phyloP scores from a whole-genome alignment of 2,797 vertebrate species.

The Scomberomorus guttatus region DNA sequence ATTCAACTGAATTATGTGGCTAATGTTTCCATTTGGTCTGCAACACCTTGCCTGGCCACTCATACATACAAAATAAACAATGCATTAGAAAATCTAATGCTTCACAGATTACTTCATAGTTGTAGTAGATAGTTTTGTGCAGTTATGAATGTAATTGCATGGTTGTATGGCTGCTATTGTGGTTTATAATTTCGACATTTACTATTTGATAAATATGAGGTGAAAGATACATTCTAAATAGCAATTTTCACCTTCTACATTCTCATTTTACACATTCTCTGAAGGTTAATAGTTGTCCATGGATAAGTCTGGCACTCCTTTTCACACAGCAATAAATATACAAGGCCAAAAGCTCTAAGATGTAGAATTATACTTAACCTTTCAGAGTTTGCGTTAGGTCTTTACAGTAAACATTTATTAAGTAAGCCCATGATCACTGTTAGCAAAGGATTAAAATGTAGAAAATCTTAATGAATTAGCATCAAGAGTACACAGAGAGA shows the following conservation, averaged over 20 bases:
- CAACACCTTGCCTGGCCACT: not conserved
- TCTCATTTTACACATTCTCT: constrained; percentile 26
- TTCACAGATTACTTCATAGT: constrained; percentile 1
- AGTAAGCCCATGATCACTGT: not conserved
- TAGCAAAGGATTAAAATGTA: not conserved
- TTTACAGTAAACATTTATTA: not conserved
- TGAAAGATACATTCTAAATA: constrained; percentile 17
- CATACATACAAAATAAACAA: constrained; percentile 10
- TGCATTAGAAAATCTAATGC: constrained; percentile 7
- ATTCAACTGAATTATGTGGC: constrained; percentile 5
- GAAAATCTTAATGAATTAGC: not conserved
- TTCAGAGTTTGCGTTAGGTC: not conserved
- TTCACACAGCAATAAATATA: constrained; percentile 8
- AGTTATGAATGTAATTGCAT: not conserved
- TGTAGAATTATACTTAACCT: not conserved
- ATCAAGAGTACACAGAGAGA: not conserved
- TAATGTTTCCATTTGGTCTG: constrained; percentile 1
- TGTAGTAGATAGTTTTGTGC: not conserved
- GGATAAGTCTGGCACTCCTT: not conserved
- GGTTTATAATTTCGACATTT: not conserved
- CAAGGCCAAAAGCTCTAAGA: not conserved
- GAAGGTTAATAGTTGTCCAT: not conserved
- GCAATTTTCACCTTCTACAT: constrained; percentile 7
- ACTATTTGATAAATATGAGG: constrained; percentile 4
- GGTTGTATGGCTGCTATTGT: not conserved